Conservation (phyloP, 2,797 vertebrate genomes). For the Pseudochirops cupreus region DNA sequence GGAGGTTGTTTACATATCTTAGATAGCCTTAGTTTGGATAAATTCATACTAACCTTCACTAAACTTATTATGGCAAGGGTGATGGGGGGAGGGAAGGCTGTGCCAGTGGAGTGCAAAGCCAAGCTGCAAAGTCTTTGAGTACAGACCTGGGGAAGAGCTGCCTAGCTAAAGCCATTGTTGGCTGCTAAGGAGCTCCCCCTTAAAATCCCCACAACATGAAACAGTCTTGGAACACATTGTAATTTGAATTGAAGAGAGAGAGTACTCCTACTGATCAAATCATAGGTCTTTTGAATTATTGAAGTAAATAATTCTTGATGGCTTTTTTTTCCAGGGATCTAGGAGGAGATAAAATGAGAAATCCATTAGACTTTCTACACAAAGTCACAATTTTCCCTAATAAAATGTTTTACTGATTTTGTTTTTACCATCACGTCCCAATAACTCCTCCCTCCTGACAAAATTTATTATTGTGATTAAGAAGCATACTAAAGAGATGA, state of each 20-base stretch:
- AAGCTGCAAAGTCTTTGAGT: background rate
- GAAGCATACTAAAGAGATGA: background rate
- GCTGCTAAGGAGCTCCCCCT: background rate
- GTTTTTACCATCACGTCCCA: background rate
- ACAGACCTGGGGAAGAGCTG: background rate
- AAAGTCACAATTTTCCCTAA: background rate
- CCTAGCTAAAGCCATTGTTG: background rate
- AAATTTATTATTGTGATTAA: background rate
- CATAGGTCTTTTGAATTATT: background rate
- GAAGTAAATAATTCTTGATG: background rate
- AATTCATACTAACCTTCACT: background rate
- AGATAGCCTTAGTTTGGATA: slow-evolving; percentile 3
- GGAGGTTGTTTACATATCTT: slow-evolving; percentile 2
- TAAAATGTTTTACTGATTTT: background rate
- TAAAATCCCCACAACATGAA: background rate
- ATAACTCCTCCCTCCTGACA: background rate
- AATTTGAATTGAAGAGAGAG: background rate
- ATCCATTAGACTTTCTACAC: background rate
- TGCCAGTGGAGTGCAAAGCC: background rate
- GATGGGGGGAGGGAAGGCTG: background rate
- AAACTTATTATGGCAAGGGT: background rate
- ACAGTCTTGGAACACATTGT: background rate
- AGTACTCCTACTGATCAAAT: background rate
- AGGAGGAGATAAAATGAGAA: background rate
- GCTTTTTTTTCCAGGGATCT: background rate